Percentiles rank a stretch among this genome's conserved stretches.
Evolutionary conservation across 2,888 invertebrate species (phyloP).

Genomic region (Pseudococcus viburni): DNA sequence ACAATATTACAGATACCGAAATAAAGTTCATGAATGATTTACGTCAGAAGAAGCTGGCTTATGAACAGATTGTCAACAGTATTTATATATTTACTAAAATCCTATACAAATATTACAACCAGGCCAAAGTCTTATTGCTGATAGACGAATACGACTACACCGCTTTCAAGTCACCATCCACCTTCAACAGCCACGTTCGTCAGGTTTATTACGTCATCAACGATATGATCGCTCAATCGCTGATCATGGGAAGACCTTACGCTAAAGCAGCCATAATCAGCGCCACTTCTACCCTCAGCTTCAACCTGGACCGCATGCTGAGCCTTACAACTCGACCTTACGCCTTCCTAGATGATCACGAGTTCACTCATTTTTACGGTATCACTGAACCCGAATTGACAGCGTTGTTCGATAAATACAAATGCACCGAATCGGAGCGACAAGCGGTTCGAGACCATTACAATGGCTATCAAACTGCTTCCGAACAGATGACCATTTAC

Average conservation of each 20-base stretch:
- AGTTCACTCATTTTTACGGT: neutral
- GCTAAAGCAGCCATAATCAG: neutral
- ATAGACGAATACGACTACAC: slow-evolving; percentile 30
- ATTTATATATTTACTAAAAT: neutral
- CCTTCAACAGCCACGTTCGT: neutral
- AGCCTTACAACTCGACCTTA: neutral
- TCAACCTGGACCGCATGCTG: neutral
- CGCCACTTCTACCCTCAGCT: neutral
- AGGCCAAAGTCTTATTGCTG: neutral
- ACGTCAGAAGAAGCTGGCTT: neutral
- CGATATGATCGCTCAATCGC: neutral
- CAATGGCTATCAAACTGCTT: neutral
- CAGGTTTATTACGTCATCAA: neutral
- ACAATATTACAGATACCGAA: neutral
- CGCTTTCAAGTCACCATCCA: neutral
- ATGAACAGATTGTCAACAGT: neutral
- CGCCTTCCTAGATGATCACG: neutral
- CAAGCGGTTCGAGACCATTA: neutral
- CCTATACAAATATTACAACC: neutral
- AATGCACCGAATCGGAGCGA: neutral
- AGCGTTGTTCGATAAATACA: neutral
- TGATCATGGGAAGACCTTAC: neutral
- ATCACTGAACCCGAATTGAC: neutral
- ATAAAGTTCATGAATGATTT: neutral
- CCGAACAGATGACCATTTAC: slow-evolving; percentile 12